These are phyloP conservation scores for Naja naja DNA, from an alignment of 2,113 vertebrate species.

Conservation along the genomic window DNA sequence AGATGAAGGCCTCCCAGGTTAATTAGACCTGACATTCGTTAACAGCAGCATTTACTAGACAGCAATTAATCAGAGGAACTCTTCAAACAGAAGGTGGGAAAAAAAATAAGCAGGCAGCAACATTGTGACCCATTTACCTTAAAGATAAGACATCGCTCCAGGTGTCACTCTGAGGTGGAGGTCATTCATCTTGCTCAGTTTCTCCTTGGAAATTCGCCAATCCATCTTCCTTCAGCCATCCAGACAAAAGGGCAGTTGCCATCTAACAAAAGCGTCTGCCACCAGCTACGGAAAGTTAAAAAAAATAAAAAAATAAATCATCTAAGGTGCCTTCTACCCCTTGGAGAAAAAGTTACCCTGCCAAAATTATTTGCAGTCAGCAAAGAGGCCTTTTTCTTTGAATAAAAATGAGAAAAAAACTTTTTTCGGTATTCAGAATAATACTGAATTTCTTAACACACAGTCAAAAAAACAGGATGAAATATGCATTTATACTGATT, in stretches of 20 bases:
- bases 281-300: conserved; percentile 18
- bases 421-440: neutral
- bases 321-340: conserved; percentile 3
- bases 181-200: conserved; percentile 70
- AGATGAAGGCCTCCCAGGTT: conserved; percentile 67
- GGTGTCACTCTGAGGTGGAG: conserved; percentile 73
- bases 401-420: conserved; percentile 2
- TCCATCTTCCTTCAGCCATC: conserved; percentile 56
- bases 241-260: conserved; percentile 59
- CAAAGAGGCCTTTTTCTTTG: conserved; percentile 12
- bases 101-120: conserved; percentile 81
- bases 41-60: conserved; percentile 76
- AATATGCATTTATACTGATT: neutral
- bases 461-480: neutral
- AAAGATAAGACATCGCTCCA: conserved; percentile 70
- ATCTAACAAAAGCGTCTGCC: conserved; percentile 40
- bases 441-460: neutral
- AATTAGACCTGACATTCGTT: conserved; percentile 83
- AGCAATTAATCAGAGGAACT: conserved; percentile 85
- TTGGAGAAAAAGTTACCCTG: neutral
- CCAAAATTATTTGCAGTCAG: neutral
- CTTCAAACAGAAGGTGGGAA: conserved; percentile 80
- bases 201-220: conserved; percentile 64
- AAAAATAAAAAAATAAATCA: conserved; percentile 18
- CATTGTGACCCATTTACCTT: conserved; percentile 64